A percentile compares a stretch with the other conserved stretches of the same genome.
Evolutionary conservation across 2,797 vertebrate genomes (phyloP).

Genomic region (Tapirus indicus): DNA sequence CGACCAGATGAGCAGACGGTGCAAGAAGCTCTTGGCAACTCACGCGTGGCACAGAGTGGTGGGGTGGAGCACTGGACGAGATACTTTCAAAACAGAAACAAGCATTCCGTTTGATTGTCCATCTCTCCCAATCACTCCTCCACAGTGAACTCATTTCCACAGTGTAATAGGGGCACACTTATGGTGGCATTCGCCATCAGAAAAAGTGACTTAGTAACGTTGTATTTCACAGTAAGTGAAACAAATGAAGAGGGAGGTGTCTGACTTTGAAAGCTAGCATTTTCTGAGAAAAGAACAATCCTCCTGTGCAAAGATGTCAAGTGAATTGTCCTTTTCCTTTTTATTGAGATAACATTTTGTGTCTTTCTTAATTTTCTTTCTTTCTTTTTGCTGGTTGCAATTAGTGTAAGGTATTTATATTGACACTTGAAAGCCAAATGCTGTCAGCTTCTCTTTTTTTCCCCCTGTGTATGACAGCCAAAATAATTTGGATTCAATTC

Average conservation of each 20-base stretch:
- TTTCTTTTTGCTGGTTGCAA: fast-evolving
- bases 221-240: neutral
- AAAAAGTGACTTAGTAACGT: neutral
- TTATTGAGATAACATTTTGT: neutral
- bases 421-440: conserved; percentile 22
- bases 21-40: neutral
- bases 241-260: neutral
- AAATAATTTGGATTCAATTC: neutral
- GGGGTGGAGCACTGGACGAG: neutral
- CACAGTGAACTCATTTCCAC: neutral
- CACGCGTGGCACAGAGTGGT: neutral
- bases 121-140: neutral
- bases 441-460: fast-evolving
- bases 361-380: conserved; percentile 27
- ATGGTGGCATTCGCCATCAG: neutral
- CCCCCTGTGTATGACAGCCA: neutral
- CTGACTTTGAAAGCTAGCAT: neutral
- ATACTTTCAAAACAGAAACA: conserved; percentile 46
- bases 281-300: neutral
- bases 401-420: conserved; percentile 28
- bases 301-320: neutral
- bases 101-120: conserved; percentile 42
- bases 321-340: neutral
- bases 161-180: neutral
- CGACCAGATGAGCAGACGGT: conserved; percentile 43